These are phyloP conservation scores for Emys orbicularis DNA, from an alignment of 2,797 vertebrate species.

Conservation along the genomic window DNA sequence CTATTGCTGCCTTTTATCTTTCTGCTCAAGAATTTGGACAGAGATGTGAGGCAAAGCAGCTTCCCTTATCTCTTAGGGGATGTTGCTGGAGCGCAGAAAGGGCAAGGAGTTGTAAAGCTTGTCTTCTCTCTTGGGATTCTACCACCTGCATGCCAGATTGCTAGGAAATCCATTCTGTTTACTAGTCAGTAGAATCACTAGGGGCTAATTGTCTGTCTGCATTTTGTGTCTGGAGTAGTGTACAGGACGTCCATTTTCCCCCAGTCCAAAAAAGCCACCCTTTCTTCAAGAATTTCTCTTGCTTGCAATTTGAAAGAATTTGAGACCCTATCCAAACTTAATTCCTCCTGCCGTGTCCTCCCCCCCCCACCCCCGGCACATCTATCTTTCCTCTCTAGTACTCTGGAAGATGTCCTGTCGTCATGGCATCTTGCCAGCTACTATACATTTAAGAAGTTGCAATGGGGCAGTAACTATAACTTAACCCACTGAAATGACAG, in stretches of 20 bases:
- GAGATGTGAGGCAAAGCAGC: background rate
- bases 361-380: background rate
- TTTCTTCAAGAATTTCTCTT: background rate
- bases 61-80: background rate
- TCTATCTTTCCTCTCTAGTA: background rate
- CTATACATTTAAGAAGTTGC: background rate
- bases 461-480: background rate
- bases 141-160: constrained; percentile 33
- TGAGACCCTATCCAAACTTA: background rate
- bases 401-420: background rate
- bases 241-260: background rate
- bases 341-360: background rate
- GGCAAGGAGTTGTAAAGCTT: background rate
- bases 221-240: background rate
- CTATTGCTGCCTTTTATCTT: background rate
- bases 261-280: background rate
- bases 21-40: background rate
- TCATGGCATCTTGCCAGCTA: background rate
- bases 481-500: background rate
- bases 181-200: background rate
- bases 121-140: constrained; percentile 5
- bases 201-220: background rate
- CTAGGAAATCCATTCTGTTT: background rate
- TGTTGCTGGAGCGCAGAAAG: background rate
- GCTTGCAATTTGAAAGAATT: background rate